Percentiles rank a stretch among this genome's conserved stretches.
phyloP scores from a whole-genome alignment of 2,113 vertebrate genomes.

The Urocitellus parryii region DNA sequence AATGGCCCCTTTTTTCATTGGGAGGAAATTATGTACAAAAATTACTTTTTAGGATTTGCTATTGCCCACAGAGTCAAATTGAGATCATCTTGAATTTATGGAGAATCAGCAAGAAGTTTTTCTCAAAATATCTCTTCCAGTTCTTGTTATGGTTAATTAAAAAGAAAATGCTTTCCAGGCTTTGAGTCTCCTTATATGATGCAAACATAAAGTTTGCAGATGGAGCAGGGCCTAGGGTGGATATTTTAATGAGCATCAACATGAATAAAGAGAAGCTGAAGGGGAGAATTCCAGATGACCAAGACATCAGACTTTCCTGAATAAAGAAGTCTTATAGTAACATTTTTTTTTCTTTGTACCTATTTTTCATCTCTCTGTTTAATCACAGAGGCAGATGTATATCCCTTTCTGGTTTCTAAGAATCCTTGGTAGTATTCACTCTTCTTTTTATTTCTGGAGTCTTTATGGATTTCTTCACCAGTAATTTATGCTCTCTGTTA shows the following conservation, averaged over 20 bases:
- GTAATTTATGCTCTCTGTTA: neutral
- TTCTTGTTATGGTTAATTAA: neutral
- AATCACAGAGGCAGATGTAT: neutral
- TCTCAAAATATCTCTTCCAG: constrained; percentile 6
- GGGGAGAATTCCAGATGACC: neutral
- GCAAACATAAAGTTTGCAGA: neutral
- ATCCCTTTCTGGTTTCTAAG: neutral
- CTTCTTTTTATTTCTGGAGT: constrained; percentile 24
- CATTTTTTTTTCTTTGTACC: neutral
- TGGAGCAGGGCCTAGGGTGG: neutral
- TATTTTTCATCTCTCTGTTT: constrained; percentile 8
- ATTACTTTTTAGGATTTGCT: neutral
- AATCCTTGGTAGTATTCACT: neutral
- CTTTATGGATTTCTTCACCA: neutral
- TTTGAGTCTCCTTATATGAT: neutral
- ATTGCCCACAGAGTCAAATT: neutral
- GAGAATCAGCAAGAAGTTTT: constrained; percentile 6
- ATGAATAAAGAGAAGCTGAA: neutral
- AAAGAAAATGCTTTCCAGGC: neutral
- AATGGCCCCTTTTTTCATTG: neutral
- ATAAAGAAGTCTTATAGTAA: neutral
- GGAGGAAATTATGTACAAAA: neutral
- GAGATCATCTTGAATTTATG: constrained; percentile 2
- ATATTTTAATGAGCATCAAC: neutral
- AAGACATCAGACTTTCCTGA: constrained; percentile 7